These are phyloP conservation scores for Mythimna albipuncta DNA, from an alignment of 2,888 invertebrate genomes.

Conservation along the genomic window DNA sequence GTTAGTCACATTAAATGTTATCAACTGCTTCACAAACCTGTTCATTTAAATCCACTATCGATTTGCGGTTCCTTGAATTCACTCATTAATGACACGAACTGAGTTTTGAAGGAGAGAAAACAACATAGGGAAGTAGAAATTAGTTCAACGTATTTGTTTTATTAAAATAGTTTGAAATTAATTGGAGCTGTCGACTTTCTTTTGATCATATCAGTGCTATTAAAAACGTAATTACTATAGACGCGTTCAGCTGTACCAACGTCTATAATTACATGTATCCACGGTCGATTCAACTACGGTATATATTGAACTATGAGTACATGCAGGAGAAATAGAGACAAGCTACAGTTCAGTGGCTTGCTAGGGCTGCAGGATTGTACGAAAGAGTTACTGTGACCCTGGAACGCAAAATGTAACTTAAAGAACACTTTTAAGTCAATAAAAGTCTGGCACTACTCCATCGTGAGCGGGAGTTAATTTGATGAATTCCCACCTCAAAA, in stretches of 20 bases:
- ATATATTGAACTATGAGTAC: constrained; percentile 15
- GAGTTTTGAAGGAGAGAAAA: constrained; percentile 10
- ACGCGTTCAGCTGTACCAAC: constrained; percentile 36
- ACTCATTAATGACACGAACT: constrained; percentile 24
- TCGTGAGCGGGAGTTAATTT: no score
- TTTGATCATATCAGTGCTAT: constrained; percentile 59
- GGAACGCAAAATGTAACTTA: no score
- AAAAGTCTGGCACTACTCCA: no score
- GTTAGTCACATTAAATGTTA: constrained; percentile 62
- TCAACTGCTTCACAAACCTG: constrained; percentile 37
- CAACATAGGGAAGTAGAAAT: constrained; percentile 21
- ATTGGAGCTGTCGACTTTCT: constrained; percentile 54
- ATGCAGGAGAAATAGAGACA: constrained; percentile 27
- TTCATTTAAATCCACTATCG: constrained; percentile 52
- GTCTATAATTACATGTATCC: constrained; percentile 50
- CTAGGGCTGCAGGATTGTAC: no score
- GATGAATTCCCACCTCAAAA: no score
- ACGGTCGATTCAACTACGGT: constrained; percentile 25
- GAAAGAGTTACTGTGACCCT: no score
- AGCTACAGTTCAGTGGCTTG: constrained; percentile 23
- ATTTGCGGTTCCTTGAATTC: constrained; percentile 13
- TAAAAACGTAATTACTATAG: constrained; percentile 56
- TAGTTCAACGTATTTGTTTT: constrained; percentile 34
- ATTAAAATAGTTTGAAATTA: constrained; percentile 48
- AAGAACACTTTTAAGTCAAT: no score